A percentile compares a stretch with the other conserved stretches of the same genome.
phyloP scores from a whole-genome alignment of 2,888 invertebrate species.

The Dynastes hyllus region DNA sequence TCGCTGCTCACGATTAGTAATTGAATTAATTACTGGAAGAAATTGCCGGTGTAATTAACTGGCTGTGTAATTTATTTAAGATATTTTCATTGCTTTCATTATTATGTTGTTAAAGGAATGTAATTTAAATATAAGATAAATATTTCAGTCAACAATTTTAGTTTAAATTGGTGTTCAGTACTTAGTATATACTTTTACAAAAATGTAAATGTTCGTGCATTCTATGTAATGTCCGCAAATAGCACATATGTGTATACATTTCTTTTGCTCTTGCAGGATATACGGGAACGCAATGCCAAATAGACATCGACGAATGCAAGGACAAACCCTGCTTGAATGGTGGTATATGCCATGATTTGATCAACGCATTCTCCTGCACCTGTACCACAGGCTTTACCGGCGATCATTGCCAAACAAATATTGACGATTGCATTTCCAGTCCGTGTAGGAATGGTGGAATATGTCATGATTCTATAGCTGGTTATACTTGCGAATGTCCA shows the following conservation, averaged over 20 bases:
- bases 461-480: constrained; percentile 91
- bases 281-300: constrained; percentile 92
- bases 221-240: no score
- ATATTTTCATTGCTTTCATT: constrained; percentile 9
- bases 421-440: constrained; percentile 90
- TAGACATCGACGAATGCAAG: constrained; percentile 92
- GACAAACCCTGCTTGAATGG: constrained; percentile 90
- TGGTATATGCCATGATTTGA: constrained; percentile 89
- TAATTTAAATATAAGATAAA: no score
- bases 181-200: no score
- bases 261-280: constrained; percentile 76
- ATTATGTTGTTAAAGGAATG: constrained; percentile 22
- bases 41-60: neutral
- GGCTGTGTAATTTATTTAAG: neutral
- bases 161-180: no score
- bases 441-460: constrained; percentile 93
- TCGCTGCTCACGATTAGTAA: no score
- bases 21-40: no score
- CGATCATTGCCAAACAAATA: constrained; percentile 89
- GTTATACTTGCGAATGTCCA: constrained; percentile 93
- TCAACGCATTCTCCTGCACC: constrained; percentile 90
- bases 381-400: constrained; percentile 93
- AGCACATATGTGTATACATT: no score
- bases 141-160: no score
- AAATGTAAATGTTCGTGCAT: no score